Evolutionary conservation across 2,797 vertebrate genomes (phyloP), one percentile per base, ranked within the genome.

Genomic region (Myiotriccus ornatus): DNA sequence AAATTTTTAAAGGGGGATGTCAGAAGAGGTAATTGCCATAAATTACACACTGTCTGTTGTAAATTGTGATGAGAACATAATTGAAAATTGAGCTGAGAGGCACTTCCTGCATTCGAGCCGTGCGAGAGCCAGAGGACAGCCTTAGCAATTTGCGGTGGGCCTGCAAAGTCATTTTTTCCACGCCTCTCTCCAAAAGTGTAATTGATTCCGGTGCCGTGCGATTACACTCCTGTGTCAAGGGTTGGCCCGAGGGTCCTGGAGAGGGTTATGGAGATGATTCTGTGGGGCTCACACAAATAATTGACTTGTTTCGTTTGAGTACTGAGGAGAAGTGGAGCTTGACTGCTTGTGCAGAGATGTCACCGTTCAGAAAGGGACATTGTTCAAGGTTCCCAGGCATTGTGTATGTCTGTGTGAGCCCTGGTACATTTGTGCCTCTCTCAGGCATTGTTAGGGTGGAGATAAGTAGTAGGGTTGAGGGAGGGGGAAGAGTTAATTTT

Each of bases 21-120:
- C 91, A 96, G 84, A 55, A 94, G 78, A 96, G 89, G 95, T 92
- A 96, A 98, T 95, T 97, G 94, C 96, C 86, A 79, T 90, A 95
- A 98, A 96, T 97, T 96, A 95, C 85, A 96, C 91, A 93, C 90
- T 96, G 94, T 96, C 93, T 96, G 92, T 96, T 96, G 96, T 94
- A 91, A 97, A 92, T 87, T 93, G 93, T 83, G 84, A 81, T 82
- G 93, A 97, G 95, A 93, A 97, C 91, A 93, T 84, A 92, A 95
- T 90, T 95, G 96, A 97, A 95, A 97, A 93, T 55, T 87, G 96
- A 97, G 95, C 88, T 55, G 78, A 92, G 76, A 84, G 91, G 85
- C n/a, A 69, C 68, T 95, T 96, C 96, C 95, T 90, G 80, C 68
- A 70, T 75, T 43, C 4, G 50, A 88, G 88, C 70, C 12, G 56